These are phyloP conservation scores for Felis chaus DNA, from an alignment of 2,113 vertebrate species.

Conservation along the genomic window DNA sequence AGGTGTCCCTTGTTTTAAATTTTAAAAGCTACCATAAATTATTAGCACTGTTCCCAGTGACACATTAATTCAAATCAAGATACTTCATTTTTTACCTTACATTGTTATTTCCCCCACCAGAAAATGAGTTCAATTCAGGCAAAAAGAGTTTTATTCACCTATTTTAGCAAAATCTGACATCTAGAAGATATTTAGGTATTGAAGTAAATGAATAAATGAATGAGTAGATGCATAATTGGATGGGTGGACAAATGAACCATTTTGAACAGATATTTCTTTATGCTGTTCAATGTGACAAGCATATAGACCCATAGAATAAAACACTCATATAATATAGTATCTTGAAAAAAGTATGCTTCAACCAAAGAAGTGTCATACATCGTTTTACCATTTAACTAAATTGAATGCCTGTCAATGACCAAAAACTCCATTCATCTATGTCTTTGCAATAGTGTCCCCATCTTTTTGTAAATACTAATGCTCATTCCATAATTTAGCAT, in stretches of 20 bases:
- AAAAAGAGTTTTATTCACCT: not conserved
- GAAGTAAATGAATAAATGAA: not conserved
- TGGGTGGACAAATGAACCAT: not conserved
- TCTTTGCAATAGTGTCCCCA: not conserved
- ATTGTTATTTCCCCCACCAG: not conserved
- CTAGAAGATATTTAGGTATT: not conserved
- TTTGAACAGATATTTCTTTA: not conserved
- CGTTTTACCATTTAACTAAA: not conserved
- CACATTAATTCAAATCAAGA: not conserved
- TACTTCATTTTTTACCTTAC: not conserved
- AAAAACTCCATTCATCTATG: not conserved
- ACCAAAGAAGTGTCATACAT: not conserved
- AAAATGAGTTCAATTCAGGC: not conserved
- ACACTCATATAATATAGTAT: not conserved
- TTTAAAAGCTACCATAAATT: not conserved
- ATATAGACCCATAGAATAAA: not conserved
- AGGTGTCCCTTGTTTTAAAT: too few relatives aligned
- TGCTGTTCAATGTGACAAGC: not conserved
- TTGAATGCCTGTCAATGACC: not conserved
- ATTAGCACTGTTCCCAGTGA: not conserved
- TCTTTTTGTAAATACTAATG: not conserved
- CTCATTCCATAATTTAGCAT: not conserved
- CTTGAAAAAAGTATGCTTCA: not conserved
- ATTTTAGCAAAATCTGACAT: not conserved
- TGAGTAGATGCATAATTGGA: not conserved